Base-by-base conservation (phyloP, 2,113 vertebrate species). In the Nasalis larvatus region DNA sequence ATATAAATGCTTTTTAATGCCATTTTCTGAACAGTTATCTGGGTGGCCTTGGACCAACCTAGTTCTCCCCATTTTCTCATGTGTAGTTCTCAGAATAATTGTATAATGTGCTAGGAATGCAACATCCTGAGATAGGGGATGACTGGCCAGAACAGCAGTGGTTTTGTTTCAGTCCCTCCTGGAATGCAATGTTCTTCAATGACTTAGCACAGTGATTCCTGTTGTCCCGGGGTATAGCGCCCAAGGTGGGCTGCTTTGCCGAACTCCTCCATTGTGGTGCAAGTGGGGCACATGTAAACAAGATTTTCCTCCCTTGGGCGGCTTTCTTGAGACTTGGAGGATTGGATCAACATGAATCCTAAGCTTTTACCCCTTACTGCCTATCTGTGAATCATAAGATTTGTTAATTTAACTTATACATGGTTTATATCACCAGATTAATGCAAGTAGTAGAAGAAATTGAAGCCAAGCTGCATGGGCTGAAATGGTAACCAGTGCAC, bases 211-310 rank as follows among this genome's bases (percentile, higher is more conserved):
- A 58, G 21, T 13, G 32, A 73, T 42, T 73, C 32, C 32, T 84
- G 16, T 18, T 45, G 23, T 25, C 40, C 23, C 4, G 17, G 23
- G 13, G 11, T 58, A 9, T 30, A 21, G 74, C 37, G 23, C 32
- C 21, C 66, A 73, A 25, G 40, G 13, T 27, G 0, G 23, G 9
- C 63, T 84, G 9, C 52, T n/a, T 45, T 5, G 14, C 37, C 58
- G 40, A 6, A 9, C 14, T 8, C 21, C 4, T n/a, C 30, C 37
- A 4, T 9, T 37, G 3, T 3, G 21, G 9, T 20, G 14, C 10
- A 18, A 84, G 3, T 23, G 6, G 4, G 30, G 2, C 6, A 30
- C 35, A 35, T 58, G 66, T 12, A 69, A 49, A 35, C 27, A 91
- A 73, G 21, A 20, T 35, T 45, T n/a, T 52, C 11, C 14, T 32